Base-by-base conservation (phyloP, 2,888 invertebrate species). In the Parasteatoda lunata region DNA sequence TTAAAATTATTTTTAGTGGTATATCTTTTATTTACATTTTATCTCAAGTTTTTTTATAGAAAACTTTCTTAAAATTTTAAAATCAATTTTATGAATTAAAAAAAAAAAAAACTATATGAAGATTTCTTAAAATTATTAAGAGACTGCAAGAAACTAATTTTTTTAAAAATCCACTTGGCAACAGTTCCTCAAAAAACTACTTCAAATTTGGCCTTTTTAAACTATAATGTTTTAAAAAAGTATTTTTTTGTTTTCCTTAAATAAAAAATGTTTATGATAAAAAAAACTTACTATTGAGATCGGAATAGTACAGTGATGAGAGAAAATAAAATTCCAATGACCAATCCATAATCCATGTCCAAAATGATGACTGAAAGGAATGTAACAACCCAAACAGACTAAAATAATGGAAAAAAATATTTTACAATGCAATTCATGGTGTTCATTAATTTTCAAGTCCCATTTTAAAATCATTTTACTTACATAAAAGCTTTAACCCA, bases 271-370 rank as follows among this genome's bases (percentile, higher is more conserved):
- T 6, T 59, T 8, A 59, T 59, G 59, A 13, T 48, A 59, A 73
- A 81, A 75, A 11, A 45, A 45, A 79, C 89, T 84, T 88, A 92
- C 92, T 92, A 91, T 90, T 93, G 93, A 77, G 93, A 92, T 73
- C 96, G 94, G 48, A 94, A 93, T 91, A 97, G 94, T 80, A 97
- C 93, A 54, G 95, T 95, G 0, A 95, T 92, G 3, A 97, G 92
- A 45, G 96, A 96, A 15, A 96, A 93, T 30, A 94, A 91, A 3
- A 97, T 93, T 3, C 97, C 97, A 0, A 95, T 94, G 0, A 94
- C 93, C 5, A 98, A 93, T 0, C 98, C 98, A 90, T 95, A 93
- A 91, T 96, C 96, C 85, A 97, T 96, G 91, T 97, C 96, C 78
- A 97, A 91, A 47, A 96, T 90, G n/a, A 96, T 92, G 0, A 97